Percentiles rank a stretch among this genome's conserved stretches.
These are phyloP conservation scores for Conus ventricosus DNA, from an alignment of 1,140 invertebrate genomes.

Conservation along the genomic window DNA sequence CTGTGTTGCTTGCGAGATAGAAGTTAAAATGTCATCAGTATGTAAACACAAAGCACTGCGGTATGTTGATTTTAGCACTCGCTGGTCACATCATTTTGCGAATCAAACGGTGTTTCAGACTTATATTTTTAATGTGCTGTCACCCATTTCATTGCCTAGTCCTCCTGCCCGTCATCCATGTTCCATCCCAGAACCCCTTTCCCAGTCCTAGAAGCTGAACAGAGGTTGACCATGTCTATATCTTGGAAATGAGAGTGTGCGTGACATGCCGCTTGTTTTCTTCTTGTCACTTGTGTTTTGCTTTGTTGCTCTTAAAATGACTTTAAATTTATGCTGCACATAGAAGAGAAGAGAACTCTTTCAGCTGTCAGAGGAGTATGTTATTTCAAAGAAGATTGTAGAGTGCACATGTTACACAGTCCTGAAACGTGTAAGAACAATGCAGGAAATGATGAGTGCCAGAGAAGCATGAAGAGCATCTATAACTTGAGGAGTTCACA, in stretches of 20 bases:
- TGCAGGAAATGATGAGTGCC: too few relatives aligned
- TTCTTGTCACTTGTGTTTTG: not conserved
- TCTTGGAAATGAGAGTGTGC: not conserved
- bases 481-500: too few relatives aligned
- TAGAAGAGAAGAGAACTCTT: not conserved
- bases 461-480: too few relatives aligned
- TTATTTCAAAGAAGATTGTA: too few relatives aligned
- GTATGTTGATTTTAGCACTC: not conserved
- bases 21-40: too few relatives aligned
- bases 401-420: too few relatives aligned
- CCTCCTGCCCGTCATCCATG: not conserved
- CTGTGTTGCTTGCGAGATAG: too few relatives aligned
- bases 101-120: not conserved
- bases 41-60: too few relatives aligned
- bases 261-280: not conserved
- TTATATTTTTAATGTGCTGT: not conserved
- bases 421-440: too few relatives aligned
- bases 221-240: too few relatives aligned
- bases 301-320: not conserved
- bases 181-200: not conserved
- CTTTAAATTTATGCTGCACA: not conserved
- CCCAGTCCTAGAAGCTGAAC: too few relatives aligned
- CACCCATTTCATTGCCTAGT: not conserved
- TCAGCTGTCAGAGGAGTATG: too few relatives aligned
- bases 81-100: not conserved